phyloP scores from a whole-genome alignment of 2,113 vertebrate genomes.

The Tauraco erythrolophus region DNA sequence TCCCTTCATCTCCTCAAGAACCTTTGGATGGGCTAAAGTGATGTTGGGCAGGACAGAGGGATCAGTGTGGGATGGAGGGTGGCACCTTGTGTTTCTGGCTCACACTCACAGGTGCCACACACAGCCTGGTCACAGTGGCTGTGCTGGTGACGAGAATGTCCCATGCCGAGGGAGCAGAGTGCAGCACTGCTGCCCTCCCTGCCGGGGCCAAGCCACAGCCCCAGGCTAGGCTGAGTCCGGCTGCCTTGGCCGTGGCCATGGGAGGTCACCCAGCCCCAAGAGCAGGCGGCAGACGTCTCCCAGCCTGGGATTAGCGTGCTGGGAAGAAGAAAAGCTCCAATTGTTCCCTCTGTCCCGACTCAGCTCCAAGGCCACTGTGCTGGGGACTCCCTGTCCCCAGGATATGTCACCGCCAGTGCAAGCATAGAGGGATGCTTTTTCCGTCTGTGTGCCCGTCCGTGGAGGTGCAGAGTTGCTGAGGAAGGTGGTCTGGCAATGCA shows the following conservation, averaged over 20 bases:
- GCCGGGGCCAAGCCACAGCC: background rate
- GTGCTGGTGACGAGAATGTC: accelerated
- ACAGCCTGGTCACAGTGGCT: background rate
- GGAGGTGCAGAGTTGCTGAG: background rate
- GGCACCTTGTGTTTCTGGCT: background rate
- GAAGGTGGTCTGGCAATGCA: background rate
- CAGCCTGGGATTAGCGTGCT: background rate
- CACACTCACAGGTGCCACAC: accelerated
- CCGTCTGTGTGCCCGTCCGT: background rate
- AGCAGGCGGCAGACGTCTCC: background rate
- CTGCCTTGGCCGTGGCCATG: accelerated
- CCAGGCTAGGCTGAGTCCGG: background rate
- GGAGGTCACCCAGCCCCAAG: background rate
- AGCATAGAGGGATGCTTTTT: background rate
- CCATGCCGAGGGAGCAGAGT: accelerated
- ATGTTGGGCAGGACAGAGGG: background rate
- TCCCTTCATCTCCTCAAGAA: background rate
- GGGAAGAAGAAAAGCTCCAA: conserved; percentile 26
- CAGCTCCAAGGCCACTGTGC: background rate
- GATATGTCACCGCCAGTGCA: background rate
- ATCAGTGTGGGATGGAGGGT: background rate
- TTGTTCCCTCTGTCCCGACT: conserved; percentile 34
- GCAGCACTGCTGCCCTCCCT: accelerated
- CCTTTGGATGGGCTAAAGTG: background rate
- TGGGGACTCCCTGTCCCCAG: background rate